Conservation (phyloP, 2,797 vertebrate species). For the Periophthalmus magnuspinnatus region DNA sequence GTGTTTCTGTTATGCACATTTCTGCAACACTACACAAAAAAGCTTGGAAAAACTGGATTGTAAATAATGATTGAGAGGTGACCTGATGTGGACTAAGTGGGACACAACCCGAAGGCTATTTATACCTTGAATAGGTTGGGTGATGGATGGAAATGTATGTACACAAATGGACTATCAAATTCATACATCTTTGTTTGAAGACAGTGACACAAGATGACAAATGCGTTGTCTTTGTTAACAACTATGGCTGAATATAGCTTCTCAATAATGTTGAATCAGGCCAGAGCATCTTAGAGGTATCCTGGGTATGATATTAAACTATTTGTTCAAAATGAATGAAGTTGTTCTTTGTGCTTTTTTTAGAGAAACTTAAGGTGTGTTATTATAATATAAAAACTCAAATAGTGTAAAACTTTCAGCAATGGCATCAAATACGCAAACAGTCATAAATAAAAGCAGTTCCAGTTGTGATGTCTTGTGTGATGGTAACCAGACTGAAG, state of each 20-base stretch:
- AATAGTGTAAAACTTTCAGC: no score
- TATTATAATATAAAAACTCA: no score
- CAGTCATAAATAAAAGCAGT: no score
- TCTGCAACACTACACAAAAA: neutral
- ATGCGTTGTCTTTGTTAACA: neutral
- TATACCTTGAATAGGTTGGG: neutral
- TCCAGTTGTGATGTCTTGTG: no score
- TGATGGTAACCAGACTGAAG: no score
- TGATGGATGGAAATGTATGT: slow-evolving; percentile 5
- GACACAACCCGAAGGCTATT: neutral
- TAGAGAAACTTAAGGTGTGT: no score
- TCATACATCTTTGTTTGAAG: neutral
- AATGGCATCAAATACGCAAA: no score
- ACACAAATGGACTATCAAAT: neutral
- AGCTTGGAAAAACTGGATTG: neutral
- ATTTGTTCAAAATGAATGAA: no score
- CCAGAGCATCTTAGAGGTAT: no score
- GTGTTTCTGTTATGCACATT: neutral
- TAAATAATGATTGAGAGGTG: neutral
- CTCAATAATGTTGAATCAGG: no score
- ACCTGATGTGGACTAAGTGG: neutral
- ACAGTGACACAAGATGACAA: neutral
- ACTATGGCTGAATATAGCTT: neutral
- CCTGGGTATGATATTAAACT: no score
- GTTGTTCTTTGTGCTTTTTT: no score